Conservation (phyloP, 2,888 invertebrate genomes). For the Euphydryas editha region DNA sequence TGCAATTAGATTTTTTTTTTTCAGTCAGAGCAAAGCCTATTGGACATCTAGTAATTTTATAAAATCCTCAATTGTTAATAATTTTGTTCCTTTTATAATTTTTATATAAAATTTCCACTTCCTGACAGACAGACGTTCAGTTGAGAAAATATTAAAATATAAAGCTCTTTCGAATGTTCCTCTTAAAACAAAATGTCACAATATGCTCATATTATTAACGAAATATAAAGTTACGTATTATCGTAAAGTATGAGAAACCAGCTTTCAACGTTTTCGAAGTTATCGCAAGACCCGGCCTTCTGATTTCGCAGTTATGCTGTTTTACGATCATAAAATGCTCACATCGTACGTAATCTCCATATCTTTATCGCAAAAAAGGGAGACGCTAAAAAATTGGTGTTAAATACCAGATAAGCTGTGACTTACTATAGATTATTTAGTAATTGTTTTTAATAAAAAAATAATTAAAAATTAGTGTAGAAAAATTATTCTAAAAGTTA, state of each 20-base stretch:
- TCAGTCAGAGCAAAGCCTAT: no score
- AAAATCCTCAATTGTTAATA: no score
- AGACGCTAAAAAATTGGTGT: conserved; percentile 16
- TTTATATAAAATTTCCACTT: no score
- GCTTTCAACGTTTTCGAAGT: conserved; percentile 28
- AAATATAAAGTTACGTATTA: neutral
- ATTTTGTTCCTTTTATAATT: no score
- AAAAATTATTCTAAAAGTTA: no score
- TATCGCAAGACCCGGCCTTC: conserved; percentile 34
- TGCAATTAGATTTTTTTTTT: no score
- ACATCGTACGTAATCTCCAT: conserved; percentile 37
- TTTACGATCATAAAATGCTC: conserved; percentile 41
- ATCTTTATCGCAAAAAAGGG: conserved; percentile 25
- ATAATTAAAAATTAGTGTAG: neutral
- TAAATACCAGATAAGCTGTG: conserved; percentile 16
- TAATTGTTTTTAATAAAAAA: neutral
- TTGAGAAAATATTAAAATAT: no score
- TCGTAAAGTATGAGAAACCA: conserved; percentile 13
- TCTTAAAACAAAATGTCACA: neutral
- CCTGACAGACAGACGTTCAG: no score
- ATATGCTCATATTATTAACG: neutral
- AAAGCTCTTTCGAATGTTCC: neutral
- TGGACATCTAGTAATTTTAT: no score
- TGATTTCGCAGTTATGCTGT: conserved; percentile 39
- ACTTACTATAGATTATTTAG: no score